Percentiles rank a stretch among this genome's conserved stretches.
Conservation (phyloP, 2,113 vertebrate genomes). For the Antidorcas marsupialis region DNA sequence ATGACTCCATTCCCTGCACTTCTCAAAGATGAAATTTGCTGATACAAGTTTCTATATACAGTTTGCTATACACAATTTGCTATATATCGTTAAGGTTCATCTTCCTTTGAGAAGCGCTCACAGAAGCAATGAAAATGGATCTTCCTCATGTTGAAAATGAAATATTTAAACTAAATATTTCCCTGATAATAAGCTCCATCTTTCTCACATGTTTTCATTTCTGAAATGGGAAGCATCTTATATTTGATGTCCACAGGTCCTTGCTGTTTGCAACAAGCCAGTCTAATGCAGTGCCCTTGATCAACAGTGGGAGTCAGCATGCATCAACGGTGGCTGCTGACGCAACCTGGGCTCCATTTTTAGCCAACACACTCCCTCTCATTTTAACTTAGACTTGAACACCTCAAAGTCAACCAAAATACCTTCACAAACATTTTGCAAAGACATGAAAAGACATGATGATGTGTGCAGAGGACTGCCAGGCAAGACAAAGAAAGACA, state of each 20-base stretch:
- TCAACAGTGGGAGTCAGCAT: rapidly evolving
- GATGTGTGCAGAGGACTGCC: rapidly evolving
- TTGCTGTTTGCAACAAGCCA: neutral
- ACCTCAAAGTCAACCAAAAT: neutral
- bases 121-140: neutral
- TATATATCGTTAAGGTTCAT: neutral
- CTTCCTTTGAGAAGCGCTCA: neutral
- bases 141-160: neutral
- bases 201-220: neutral
- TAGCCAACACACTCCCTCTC: neutral
- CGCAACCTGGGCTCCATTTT: neutral
- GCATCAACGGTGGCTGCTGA: rapidly evolving
- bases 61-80: too few species aligned
- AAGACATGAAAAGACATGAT: neutral
- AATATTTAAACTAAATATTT: neutral
- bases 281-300: rapidly evolving
- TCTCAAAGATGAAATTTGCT: neutral
- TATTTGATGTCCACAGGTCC: neutral
- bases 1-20: neutral
- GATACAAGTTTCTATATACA: neutral
- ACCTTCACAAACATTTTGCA: neutral
- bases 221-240: neutral
- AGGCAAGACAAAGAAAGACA: neutral
- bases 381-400: neutral
- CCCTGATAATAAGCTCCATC: neutral